Evolutionary conservation across 2,888 invertebrate species (phyloP), one percentile per base, ranked within the genome.

Genomic region (Drosophila borealis): DNA sequence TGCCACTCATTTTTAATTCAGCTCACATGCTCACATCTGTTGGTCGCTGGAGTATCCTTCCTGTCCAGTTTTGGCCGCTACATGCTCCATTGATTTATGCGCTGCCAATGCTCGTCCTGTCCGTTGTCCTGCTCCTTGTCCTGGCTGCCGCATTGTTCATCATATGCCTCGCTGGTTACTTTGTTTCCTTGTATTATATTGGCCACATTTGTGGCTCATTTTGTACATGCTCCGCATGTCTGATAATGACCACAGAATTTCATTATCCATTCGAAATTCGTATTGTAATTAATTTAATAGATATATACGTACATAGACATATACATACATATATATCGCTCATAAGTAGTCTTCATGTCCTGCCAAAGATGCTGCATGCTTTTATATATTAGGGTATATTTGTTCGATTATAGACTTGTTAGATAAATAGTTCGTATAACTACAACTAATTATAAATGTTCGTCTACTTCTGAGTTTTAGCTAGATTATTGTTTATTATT

Each of bases 211-310:
- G 88, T 69, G 85, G 89, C 89, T 78, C 66, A 81, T 74, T 60
- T 77, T 72, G 79, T 81, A 73, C 72, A 89, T 89, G 81, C 84
- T 70, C 65, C 60, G 74, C 85, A 87, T 89, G 88, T 74, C 85
- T 81, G 85, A 87, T 84, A 85, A 85, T 89, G 77, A 79, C 84
- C 88, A 74, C 74, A 81, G 70, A 64, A 87, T 85, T 81, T 75
- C 89, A 87, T 85, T 85, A 87, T 81, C 89, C 80, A 87, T 85
- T 87, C 85, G 77, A 68, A 77, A 77, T 84, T 84, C 89, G 88
- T 87, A 76, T 77, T 80, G 85, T 85, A 85, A 85, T 85, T 85
- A 85, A 85, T 87, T 85, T 81, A 86, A 88, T 81, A 78, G 56
- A 80, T 65, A 64, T 67, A 65, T 69, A 41, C 25, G 10, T n/a